Base-by-base conservation (phyloP, 2,113 vertebrate genomes). In the Indicator maculatus region DNA sequence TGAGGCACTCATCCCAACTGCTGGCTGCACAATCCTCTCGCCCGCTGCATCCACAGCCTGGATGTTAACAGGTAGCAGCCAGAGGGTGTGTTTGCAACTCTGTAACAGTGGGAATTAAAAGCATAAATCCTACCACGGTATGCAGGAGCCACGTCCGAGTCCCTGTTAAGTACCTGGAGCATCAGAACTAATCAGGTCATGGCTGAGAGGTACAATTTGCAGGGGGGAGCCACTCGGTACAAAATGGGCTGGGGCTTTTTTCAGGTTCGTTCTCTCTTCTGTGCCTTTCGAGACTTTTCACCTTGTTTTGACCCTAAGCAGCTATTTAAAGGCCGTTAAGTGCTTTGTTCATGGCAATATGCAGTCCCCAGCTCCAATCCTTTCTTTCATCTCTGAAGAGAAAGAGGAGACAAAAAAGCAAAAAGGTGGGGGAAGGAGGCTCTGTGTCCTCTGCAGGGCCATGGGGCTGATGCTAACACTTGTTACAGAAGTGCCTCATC, bases 241-340 rank as follows among this genome's bases (percentile, higher is more conserved):
- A 90, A 95, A 93, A 82, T 11, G 5, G 38, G 24, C 47, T 60
- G 52, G 21, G 60, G 86, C 64, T 91, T 89, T 83, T 90, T 86
- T 90, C 61, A 67, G 79, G 61, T 89, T 88, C 30, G 17, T 86
- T 71, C 79, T 65, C 30, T 83, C 72, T 69, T 76, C 66, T 58
- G 26, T 28, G 7, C 5, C 4, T 90, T 91, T 92, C 56, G 7
- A 92, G 76, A 69, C n/a, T 89, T 89, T 93, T 85, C 94, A 79
- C 56, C 52, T 92, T n/a, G 28, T 72, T 95, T 91, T 94, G 95
- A 95, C 93, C 82, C 53, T 72, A 80, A 86, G 73, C 82, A 75
- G 69, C 76, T 94, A 95, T 93, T 93, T 97, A 91, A 95, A 95
- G 93, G 86, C 88, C 88, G 64, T 86, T 93, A 93, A 95, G 45